phyloP scores from a whole-genome alignment of 2,113 vertebrate species.

The Poicephalus meyeri region DNA sequence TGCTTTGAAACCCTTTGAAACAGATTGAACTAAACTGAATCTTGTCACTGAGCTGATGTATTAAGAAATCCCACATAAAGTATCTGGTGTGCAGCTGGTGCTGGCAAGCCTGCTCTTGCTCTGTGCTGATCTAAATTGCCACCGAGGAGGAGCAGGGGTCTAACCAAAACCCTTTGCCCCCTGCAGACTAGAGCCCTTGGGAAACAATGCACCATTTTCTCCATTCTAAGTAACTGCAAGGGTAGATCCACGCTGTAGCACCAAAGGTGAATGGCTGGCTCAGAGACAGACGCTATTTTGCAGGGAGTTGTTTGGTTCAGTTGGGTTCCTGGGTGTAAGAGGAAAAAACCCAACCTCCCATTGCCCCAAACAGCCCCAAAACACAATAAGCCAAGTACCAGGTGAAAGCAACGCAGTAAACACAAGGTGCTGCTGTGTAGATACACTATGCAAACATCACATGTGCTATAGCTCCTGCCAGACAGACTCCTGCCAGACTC shows the following conservation, averaged over 20 bases:
- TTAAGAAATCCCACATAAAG: background rate
- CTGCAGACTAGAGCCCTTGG: rapidly evolving
- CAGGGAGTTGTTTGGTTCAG: background rate
- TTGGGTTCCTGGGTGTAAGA: background rate
- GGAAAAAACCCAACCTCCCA: background rate
- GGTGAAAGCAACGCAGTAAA: background rate
- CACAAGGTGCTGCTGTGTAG: background rate
- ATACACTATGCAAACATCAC: background rate
- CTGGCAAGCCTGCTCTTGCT: background rate
- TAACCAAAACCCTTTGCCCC: background rate
- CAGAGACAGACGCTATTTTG: background rate
- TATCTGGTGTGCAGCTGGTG: background rate
- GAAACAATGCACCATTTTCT: background rate
- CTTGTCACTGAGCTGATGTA: background rate
- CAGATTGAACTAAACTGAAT: background rate
- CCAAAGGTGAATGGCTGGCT: background rate
- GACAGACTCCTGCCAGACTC: background rate
- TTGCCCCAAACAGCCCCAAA: background rate
- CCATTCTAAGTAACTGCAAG: background rate
- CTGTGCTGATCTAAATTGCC: background rate
- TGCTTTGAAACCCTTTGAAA: background rate
- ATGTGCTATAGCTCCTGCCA: background rate
- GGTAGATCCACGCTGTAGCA: rapidly evolving
- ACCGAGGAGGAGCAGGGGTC: background rate
- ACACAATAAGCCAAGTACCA: background rate